Base-by-base conservation (phyloP, 2,888 invertebrate genomes). In the Tillus elongatus region DNA sequence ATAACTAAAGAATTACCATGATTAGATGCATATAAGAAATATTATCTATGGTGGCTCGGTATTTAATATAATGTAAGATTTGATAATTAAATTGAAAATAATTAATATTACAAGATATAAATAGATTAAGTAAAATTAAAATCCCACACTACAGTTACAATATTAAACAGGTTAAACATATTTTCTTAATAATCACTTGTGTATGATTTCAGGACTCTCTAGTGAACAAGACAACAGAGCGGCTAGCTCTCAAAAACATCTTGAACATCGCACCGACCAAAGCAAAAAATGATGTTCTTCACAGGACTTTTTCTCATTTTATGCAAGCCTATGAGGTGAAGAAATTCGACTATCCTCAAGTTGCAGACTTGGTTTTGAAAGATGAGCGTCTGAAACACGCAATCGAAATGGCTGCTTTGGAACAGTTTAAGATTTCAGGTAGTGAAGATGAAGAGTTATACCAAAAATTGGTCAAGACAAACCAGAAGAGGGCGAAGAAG, bases 361-460 rank as follows among this genome's bases (percentile, higher is more conserved):
- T 85, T 38, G 73, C 75, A 32, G 63, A 67, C 37, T 54, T 60
- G 16, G 73, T 74, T 45, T 64, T 87, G 45, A 75, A 76, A 43
- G 87, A 89, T 61, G 79, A 79, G 16, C 68, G 75, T 32, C 69
- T 88, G 16, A 74, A 77, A 44, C 70, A 73, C 38, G 85, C 85
- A 0, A 75, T 91, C 37, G 78, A 82, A 45, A 74, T 79, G 46
- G 74, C 79, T 0, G 79, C 86, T 0, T 67, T 72, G 30, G 61
- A 70, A 56, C 54, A 69, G 43, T 59, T 58, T 37, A 48, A 60
- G 32, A 65, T 63, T 40, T 46, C 57, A 2, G 55, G 54, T 2
- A 50, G 46, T 10, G 54, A 48, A 6, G 60, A 60, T 19, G 66
- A 68, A n/a, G 62, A 68, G 2, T 60, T 73, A 51, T 71, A 75